Base-by-base conservation (phyloP, 1,140 invertebrate genomes). In the Nylanderia fulva region DNA sequence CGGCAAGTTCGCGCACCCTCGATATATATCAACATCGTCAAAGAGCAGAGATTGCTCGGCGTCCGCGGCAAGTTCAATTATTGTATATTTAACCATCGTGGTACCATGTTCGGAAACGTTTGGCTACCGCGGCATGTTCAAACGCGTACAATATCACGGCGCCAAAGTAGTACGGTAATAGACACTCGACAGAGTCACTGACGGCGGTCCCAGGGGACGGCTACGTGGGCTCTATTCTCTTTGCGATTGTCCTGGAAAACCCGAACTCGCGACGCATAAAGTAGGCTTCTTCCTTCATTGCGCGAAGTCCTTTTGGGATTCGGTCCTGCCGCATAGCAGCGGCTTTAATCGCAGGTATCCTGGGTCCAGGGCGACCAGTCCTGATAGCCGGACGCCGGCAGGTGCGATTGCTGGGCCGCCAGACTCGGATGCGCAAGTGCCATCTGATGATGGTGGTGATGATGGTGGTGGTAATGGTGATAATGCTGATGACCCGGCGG, bases 401-500 rank as follows among this genome's bases (percentile, higher is more conserved):
- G 91, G 15, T 93, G 93, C 2, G 89, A 33, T 36, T 86, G 88
- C 48, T 86, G 85, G 52, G 76, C 89, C 29, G 92, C 89, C 52
- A 92, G 90, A 69, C 91, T 91, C 33, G 93, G 88, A 86, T 93
- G 92, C 64, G 91, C 84, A 58, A 92, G 89, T 45, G 90, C 89
- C 91, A 94, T 92, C 82, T 93, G 93, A 24, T 91, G 92, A 60
- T 91, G 92, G 29, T 88, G 92, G 24, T 92, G 92, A 18, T 91
- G 91, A 60, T 92, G 92, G n/a, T 91, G 91, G 60, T 93, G 92
- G 58, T 90, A 91, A 54, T 91, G 90, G 21, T 93, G 92, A 85
- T 94, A 93, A 69, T 93, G 93, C 86, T 92, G 93, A 92, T 94
- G 92, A 94, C 94, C 94, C 94, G 94, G 94, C 89, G 94, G 94